Conservation (phyloP, 2,888 invertebrate species). For the Pyrrhosoma nymphula region DNA sequence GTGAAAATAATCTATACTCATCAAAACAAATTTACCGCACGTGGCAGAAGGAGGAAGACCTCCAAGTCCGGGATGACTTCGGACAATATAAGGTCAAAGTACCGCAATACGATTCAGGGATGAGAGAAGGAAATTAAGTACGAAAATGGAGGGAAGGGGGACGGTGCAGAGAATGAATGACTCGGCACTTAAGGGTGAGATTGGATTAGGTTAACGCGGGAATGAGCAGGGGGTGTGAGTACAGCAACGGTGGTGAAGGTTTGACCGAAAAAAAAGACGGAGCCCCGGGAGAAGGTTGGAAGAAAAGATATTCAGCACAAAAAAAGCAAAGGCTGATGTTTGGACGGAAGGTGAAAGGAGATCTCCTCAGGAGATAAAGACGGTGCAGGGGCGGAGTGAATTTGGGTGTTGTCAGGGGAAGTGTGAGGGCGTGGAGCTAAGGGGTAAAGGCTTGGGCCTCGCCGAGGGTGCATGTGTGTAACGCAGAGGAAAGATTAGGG, state of each 20-base stretch:
- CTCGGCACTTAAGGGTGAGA: not conserved
- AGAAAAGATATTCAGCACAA: not conserved
- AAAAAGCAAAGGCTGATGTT: not conserved
- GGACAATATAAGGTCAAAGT: too few relatives aligned
- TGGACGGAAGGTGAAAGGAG: constrained; percentile 31
- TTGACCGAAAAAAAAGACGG: not conserved
- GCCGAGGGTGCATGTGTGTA: not conserved
- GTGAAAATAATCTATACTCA: too few relatives aligned
- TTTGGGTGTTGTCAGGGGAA: not conserved
- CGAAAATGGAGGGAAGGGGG: not conserved
- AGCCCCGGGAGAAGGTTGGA: not conserved
- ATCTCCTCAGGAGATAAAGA: constrained; percentile 2
- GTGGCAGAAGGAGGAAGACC: too few relatives aligned
- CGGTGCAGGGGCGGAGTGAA: not conserved
- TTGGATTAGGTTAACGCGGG: not conserved
- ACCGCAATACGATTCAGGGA: not conserved
- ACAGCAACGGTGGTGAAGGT: not conserved
- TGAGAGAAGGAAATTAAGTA: too few relatives aligned
- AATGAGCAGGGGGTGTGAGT: not conserved
- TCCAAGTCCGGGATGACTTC: too few relatives aligned
- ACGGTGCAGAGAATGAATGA: not conserved
- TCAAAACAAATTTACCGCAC: too few relatives aligned
- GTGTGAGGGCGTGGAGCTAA: not conserved
- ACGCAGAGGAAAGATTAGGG: constrained; percentile 29
- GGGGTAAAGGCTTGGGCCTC: not conserved